Base-by-base conservation (phyloP, 2,888 invertebrate genomes). In the Colletes collaris region DNA sequence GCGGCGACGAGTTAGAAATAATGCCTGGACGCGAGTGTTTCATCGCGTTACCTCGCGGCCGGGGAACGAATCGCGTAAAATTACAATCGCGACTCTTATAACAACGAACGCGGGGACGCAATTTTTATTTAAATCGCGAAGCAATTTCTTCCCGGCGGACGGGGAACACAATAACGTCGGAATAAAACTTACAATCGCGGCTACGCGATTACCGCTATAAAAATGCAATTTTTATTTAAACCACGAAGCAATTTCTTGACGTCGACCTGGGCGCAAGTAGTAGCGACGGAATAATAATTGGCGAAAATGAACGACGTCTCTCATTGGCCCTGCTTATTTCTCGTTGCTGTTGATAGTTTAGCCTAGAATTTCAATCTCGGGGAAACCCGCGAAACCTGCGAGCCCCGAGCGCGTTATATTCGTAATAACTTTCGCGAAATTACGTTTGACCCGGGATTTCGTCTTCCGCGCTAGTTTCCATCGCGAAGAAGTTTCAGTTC, bases 401-500 rank as follows among this genome's bases (percentile, higher is more conserved):
- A 16, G 19, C 55, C 5, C 27, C n/a, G 49, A 4, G 4, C 58
- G 13, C 68, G 50, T 60, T 63, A 53, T 59, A 59, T 68, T 67
- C 63, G 65, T 79, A 79, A 80, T 80, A 80, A 80, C 73, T 73
- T 66, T 56, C 13, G 46, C 52, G 65, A 70, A 77, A 80, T 79
- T 79, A 72, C 79, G 72, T 73, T 79, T 67, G 55, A 64, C 59
- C 69, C 55, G 77, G 53, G 64, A 65, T 66, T 70, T 65, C 78
- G 78, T 60, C 60, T 46, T 16, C 44, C 46, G 10, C n/a, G 52
- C 19, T 66, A 59, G 65, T 53, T 50, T n/a, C 44, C 63, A 11
- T 53, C 44, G 64, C 55, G 40, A 40, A 53, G 50, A 35, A 64
- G 11, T 16, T 55, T 27, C 35, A 11, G 27, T 52, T 49, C 37